Evolutionary conservation across 2,113 vertebrate genomes (phyloP).

Genomic region (Cyphomyrus plagiostoma): DNA sequence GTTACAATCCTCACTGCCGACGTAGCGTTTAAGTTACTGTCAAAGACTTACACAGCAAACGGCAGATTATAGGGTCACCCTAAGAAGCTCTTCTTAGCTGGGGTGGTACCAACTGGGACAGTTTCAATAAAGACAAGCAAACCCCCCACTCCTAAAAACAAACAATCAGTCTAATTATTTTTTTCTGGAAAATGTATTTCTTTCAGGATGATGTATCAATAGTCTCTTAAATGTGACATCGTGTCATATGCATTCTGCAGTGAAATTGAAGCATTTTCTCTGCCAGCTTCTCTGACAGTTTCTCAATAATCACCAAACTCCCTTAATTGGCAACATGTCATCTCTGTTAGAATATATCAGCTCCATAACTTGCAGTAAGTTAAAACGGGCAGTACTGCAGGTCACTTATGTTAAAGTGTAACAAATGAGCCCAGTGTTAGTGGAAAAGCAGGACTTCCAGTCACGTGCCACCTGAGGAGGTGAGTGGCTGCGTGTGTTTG

Average conservation of each 20-base stretch:
- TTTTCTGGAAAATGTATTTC: not conserved
- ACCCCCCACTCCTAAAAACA: not conserved
- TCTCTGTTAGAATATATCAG: not conserved
- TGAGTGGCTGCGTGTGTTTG: conserved; percentile 31
- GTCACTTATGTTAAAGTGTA: not conserved
- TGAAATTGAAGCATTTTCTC: not conserved
- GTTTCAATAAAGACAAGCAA: not conserved
- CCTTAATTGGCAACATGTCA: not conserved
- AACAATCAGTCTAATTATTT: not conserved
- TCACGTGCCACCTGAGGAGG: not conserved
- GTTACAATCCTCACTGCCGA: not conserved
- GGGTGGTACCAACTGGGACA: not conserved
- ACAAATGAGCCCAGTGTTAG: not conserved
- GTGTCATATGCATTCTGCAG: not conserved
- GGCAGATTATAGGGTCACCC: not conserved
- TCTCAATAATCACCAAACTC: not conserved
- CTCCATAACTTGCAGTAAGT: not conserved
- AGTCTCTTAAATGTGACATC: not conserved
- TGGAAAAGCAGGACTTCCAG: not conserved
- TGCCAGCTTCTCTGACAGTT: not conserved
- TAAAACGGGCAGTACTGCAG: not conserved
- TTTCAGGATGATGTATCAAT: not conserved
- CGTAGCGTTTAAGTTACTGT: not conserved
- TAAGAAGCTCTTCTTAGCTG: not conserved
- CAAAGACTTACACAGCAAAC: not conserved